Conservation (phyloP, 2,888 invertebrate genomes). For the Nemapogon koenigi region DNA sequence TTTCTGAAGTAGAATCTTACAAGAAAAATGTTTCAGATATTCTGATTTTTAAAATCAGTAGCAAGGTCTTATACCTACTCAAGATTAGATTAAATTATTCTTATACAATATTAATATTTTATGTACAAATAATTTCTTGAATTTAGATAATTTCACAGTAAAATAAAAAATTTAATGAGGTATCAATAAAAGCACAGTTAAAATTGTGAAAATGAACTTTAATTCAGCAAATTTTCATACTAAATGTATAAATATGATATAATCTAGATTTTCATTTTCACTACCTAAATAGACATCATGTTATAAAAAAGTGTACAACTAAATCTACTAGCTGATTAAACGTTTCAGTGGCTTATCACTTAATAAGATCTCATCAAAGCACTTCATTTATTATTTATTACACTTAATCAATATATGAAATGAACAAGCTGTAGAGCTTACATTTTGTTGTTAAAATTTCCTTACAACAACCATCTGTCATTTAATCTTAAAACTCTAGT, state of each 20-base stretch:
- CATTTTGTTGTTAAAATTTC: slow-evolving; percentile 52
- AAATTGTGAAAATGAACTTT: slow-evolving; percentile 66
- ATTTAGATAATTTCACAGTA: no score
- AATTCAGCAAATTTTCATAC: slow-evolving; percentile 66
- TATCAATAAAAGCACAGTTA: slow-evolving; percentile 42
- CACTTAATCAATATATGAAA: slow-evolving; percentile 63
- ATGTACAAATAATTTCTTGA: no score
- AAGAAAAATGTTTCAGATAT: no score
- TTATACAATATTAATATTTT: no score
- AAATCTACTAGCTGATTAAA: slow-evolving; percentile 65
- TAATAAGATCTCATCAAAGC: slow-evolving; percentile 64
- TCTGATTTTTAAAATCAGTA: no score
- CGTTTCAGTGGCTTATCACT: slow-evolving; percentile 62
- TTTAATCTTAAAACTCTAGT: slow-evolving; percentile 58
- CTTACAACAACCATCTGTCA: slow-evolving; percentile 59
- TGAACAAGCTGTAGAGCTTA: slow-evolving; percentile 56
- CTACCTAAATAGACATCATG: slow-evolving; percentile 65
- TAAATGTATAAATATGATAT: slow-evolving; percentile 65
- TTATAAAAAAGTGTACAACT: slow-evolving; percentile 65
- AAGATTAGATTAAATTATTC: no score
- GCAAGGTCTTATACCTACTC: no score
- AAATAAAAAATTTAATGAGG: no score
- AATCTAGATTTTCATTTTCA: slow-evolving; percentile 63
- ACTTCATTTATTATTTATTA: slow-evolving; percentile 53
- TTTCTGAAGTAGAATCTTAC: no score